phyloP scores from a whole-genome alignment of 2,113 vertebrate species.

The Mustelus asterias region DNA sequence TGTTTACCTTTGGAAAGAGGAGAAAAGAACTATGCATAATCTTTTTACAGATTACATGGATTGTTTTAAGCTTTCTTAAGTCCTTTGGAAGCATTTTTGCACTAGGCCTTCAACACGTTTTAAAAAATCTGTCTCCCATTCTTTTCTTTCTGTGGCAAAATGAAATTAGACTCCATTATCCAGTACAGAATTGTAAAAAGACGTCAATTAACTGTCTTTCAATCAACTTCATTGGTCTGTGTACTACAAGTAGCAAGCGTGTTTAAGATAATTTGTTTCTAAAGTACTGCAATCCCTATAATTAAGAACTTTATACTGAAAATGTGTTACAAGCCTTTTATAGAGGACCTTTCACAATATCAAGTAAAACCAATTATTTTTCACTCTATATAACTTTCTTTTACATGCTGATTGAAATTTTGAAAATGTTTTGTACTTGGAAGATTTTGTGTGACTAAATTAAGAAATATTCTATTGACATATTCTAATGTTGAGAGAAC shows the following conservation, averaged over 20 bases:
- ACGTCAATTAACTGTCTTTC: too few relatives aligned
- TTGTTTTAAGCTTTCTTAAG: too few relatives aligned
- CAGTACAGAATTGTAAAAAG: too few relatives aligned
- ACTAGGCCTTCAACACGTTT: too few relatives aligned
- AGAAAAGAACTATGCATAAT: too few relatives aligned
- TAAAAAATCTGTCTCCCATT: too few relatives aligned
- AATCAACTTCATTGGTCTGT: not conserved
- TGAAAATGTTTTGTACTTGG: not conserved
- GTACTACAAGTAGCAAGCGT: not conserved
- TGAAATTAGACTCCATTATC: too few relatives aligned
- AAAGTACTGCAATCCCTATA: not conserved
- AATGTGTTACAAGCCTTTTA: not conserved
- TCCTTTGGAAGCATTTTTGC: too few relatives aligned
- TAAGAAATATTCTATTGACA: not conserved
- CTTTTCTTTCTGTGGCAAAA: too few relatives aligned
- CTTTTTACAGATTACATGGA: too few relatives aligned
- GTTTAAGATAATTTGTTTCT: not conserved
- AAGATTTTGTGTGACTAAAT: not conserved
- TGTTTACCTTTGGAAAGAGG: too few relatives aligned
- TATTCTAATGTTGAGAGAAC: not conserved
- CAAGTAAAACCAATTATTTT: not conserved
- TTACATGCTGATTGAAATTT: not conserved
- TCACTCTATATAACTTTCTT: not conserved
- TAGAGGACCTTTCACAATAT: not conserved
- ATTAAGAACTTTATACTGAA: not conserved